Base-by-base conservation (phyloP, 1,140 invertebrate species). In the Drosophila teissieri region DNA sequence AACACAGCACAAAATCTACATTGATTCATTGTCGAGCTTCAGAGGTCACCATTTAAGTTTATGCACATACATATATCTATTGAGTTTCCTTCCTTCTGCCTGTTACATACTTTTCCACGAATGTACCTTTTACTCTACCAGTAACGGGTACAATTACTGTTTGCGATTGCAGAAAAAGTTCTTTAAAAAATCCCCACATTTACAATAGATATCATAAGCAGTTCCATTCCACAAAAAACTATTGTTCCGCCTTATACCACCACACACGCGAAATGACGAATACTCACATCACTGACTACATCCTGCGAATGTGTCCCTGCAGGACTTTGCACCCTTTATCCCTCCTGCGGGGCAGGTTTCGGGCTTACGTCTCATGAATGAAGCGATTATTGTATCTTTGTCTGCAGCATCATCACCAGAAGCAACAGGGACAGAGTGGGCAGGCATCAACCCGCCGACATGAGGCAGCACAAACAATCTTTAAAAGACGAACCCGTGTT, bases 331-430 rank as follows among this genome's bases (percentile, higher is more conserved):
- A 48, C 53, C 73, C 49, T 76, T 75, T 74, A 64, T 75, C 46
- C 45, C 19, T 39, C 45, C 51, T 65, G 72, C 72, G 53, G 61
- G 73, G 72, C 72, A 48, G 52, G 60, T 75, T 75, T 58, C 42
- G 42, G 53, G 73, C 73, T 76, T 76, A 75, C 58, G 61, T 14
- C 53, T 40, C 61, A 75, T 76, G 73, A 75, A 75, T 75, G 73
- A 76, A 67, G 53, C 73, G 73, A 76, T 76, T 75, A 76, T 75
- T 72, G 73, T 61, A 74, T 74, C 70, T 74, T 74, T 74, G 72
- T 74, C 72, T 56, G 72, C 49, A 62, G 51, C 70, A 73, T 44
- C 54, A 49, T 74, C 70, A 56, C 58, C 49, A 54, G 51, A 56
- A 73, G 51, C 54, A 54, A 60, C 72, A 39, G 52, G 31, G 34